Base-by-base conservation (phyloP, 2,113 vertebrate species). In the Microcebus ravelobensis region DNA sequence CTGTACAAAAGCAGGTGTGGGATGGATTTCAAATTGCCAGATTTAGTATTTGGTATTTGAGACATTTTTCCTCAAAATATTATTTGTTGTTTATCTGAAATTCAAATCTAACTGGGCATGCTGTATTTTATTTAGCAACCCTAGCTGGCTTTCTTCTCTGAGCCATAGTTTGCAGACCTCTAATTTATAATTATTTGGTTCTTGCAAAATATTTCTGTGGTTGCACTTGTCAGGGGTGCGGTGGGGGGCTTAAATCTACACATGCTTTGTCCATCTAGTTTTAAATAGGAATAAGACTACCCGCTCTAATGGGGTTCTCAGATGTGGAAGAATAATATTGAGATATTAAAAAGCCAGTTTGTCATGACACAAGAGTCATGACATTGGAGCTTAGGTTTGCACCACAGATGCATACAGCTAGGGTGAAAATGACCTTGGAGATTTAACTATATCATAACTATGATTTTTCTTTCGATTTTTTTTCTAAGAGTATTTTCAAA, bases 41-140 rank as follows among this genome's bases (percentile, higher is more conserved):
- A 95, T 84, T 80, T 83, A 77, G 36, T 61, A 63, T 80, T 74
- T 90, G 25, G 8, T 71, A 85, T 77, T 73, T 92, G 42, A 39
- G 25, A 70, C 39, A 25, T 50, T 80, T 95, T 45, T 70, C 50
- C 18, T 55, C 68, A 77, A 81, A 45, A n/a, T 12, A 13, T 14
- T 27, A 77, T 36, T 55, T 70, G 27, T 77, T 95, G 13, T 76
- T 67, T 82, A 91, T 77, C 31, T 81, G 71, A 93, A 94, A 83
- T 94, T 93, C 77, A 94, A 27, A 82, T 67, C 85, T 95, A 77
- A 67, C 31, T 83, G 48, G 13, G 7, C 1, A 65, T 82, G 52
- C 18, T 95, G 27, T 87, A 23, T 91, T 84, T 91, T 52, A 57
- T 55, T 17, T 94, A 68, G 36, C 25, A 85, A 34, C 10, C 12